Percentiles rank a stretch among this genome's conserved stretches.
phyloP scores from a whole-genome alignment of 2,797 vertebrate genomes.

The Chloroceryle inda region DNA sequence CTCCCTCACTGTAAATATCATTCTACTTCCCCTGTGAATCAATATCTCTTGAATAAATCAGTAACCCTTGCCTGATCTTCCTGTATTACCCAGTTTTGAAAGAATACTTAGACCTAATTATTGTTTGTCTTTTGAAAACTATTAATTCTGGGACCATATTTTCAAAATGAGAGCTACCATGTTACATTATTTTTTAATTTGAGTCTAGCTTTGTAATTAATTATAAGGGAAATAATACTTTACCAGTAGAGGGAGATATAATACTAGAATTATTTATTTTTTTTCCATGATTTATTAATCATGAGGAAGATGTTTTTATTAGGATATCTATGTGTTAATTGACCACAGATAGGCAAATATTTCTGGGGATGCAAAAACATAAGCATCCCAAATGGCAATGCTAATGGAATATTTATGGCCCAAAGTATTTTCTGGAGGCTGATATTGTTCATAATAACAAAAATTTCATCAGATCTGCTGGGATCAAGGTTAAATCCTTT shows the following conservation, averaged over 20 bases:
- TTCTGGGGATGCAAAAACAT: background rate
- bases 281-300: background rate
- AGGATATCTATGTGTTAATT: background rate
- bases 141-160: background rate
- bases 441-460: background rate
- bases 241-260: conserved; percentile 60
- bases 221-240: background rate
- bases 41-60: background rate
- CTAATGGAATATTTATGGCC: background rate
- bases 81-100: background rate
- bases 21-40: background rate
- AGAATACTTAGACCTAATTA: background rate
- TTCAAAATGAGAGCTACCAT: background rate
- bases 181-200: background rate
- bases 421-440: background rate
- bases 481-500: background rate
- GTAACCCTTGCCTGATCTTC: background rate
- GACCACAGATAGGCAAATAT: background rate
- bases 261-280: conserved; percentile 4
- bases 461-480: background rate
- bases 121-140: background rate
- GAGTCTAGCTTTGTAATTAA: background rate
- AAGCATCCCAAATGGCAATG: background rate
- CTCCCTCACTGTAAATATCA: background rate
- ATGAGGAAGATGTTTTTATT: background rate